Percentiles rank a stretch among this genome's conserved stretches.
Evolutionary conservation across 2,888 invertebrate species (phyloP).

Genomic region (Achlya flavicornis): DNA sequence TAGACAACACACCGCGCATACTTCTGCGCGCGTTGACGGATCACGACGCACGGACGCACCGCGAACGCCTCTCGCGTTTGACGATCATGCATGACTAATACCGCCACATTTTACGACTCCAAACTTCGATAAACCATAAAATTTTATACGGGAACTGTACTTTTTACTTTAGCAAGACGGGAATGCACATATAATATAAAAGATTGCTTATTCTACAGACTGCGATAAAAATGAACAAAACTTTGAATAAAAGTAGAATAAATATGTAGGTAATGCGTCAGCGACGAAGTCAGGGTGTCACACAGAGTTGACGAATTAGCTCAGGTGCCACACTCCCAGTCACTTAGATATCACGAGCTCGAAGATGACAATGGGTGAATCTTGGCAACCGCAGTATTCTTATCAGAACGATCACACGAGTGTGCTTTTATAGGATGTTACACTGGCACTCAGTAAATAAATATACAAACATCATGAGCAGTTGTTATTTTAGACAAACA

Average conservation of each 20-base stretch:
- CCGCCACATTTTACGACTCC: conserved; percentile 50
- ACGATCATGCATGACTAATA: conserved; percentile 27
- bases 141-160: conserved; percentile 52
- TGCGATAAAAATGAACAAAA: background rate
- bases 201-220: background rate
- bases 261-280: background rate
- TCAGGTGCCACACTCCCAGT: conserved; percentile 48
- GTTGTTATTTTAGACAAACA: background rate
- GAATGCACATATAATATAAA: background rate
- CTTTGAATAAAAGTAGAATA: background rate
- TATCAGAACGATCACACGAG: conserved; percentile 33
- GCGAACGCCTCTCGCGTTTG: conserved; percentile 1
- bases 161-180: conserved; percentile 20
- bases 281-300: background rate
- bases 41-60: no score
- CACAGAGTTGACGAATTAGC: conserved; percentile 45
- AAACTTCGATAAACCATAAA: conserved; percentile 60
- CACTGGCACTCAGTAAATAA: background rate
- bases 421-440: conserved; percentile 22
- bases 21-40: conserved; percentile 59
- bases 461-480: background rate
- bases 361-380: conserved; percentile 57
- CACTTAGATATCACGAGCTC: conserved; percentile 46
- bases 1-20: conserved; percentile 54
- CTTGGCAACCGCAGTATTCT: conserved; percentile 52